Conservation (phyloP, 2,888 invertebrate species). For the Galerucella nymphaeae region DNA sequence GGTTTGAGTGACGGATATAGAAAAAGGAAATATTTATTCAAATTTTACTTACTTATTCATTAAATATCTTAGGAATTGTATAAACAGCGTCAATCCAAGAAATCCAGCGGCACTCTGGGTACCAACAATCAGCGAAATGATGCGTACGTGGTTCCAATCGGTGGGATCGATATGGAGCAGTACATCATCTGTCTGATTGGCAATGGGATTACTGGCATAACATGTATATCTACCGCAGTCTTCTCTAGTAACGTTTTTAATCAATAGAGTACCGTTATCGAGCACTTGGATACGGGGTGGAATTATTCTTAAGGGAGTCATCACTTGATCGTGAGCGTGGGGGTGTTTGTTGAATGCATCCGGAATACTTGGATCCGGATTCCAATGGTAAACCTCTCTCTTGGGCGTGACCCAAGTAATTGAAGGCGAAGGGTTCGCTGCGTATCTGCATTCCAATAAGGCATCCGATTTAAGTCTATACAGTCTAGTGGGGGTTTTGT, state of each 20-base stretch:
- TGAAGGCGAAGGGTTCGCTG: constrained; percentile 81
- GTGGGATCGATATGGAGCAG: constrained; percentile 86
- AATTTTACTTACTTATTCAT: constrained; percentile 73
- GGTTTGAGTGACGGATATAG: no score
- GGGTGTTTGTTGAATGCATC: constrained; percentile 78
- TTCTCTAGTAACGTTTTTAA: constrained; percentile 72
- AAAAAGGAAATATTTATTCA: background rate
- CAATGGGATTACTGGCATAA: constrained; percentile 85
- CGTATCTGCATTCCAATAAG: constrained; percentile 76
- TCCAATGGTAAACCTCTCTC: constrained; percentile 79
- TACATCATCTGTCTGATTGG: constrained; percentile 81
- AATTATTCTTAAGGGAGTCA: constrained; percentile 62
- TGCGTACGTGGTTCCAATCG: constrained; percentile 84
- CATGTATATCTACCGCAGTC: constrained; percentile 90
- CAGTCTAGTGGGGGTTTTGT: constrained; percentile 72
- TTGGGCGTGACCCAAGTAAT: constrained; percentile 88
- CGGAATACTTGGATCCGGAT: constrained; percentile 75
- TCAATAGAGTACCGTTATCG: constrained; percentile 64
- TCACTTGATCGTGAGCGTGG: constrained; percentile 69
- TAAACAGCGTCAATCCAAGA: constrained; percentile 80
- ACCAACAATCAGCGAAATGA: constrained; percentile 86
- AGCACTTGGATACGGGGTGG: constrained; percentile 75
- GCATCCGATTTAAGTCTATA: constrained; percentile 76
- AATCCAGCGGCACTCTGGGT: constrained; percentile 83
- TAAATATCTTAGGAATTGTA: constrained; percentile 79